These are phyloP conservation scores for Cerceris ruficornis DNA, from an alignment of 2,888 invertebrate genomes.

Conservation along the genomic window DNA sequence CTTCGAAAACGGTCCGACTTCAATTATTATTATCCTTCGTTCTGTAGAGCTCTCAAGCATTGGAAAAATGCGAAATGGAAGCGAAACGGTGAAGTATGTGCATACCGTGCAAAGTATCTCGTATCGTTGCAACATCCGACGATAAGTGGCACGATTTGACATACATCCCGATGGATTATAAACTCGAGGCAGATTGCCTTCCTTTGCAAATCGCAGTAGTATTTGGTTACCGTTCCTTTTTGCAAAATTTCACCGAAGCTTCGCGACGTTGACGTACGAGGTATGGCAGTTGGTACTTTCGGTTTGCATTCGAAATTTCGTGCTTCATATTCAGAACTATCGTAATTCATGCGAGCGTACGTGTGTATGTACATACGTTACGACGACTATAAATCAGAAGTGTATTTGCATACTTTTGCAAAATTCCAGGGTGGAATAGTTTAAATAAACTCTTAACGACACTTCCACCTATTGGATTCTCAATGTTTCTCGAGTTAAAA, in stretches of 20 bases:
- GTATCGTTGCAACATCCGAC: too few species aligned
- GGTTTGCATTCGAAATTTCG: neutral
- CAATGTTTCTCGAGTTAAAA: neutral
- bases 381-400: neutral
- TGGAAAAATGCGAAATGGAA: too few species aligned
- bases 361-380: neutral
- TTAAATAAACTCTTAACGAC: neutral
- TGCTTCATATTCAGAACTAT: slow-evolving; percentile 3
- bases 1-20: too few species aligned
- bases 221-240: too few species aligned
- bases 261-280: neutral
- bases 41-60: too few species aligned
- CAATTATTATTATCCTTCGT: too few species aligned
- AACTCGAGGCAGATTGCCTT: too few species aligned
- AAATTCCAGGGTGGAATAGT: neutral
- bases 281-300: neutral
- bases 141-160: too few species aligned
- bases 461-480: neutral
- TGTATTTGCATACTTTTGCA: slow-evolving; percentile 2
- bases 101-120: too few species aligned
- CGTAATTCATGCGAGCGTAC: slow-evolving; percentile 3
- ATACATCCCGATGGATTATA: too few species aligned
- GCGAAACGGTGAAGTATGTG: too few species aligned
- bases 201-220: too few species aligned
- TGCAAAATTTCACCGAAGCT: neutral